Base-by-base conservation (phyloP, 1,140 invertebrate species). In the Cydia fagiglandana region DNA sequence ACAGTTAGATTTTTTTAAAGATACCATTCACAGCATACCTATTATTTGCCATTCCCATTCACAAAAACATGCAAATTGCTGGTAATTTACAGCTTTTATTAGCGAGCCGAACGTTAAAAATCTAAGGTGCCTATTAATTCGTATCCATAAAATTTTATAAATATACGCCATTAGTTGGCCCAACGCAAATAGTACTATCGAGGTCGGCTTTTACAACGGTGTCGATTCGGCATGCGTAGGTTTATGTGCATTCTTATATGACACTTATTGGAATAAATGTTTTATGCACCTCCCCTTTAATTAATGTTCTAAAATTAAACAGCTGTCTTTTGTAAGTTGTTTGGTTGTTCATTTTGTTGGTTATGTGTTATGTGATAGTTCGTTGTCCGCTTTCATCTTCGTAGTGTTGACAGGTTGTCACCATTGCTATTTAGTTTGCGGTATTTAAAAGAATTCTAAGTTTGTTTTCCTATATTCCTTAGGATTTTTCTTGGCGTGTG, bases 221-320 rank as follows among this genome's bases (percentile, higher is more conserved):
- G 82, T 86, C 77, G 75, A 77, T 86, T 83, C 82, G 78, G 78
- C 80, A 77, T 75, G 83, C 78, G 84, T 86, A 81, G 83, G 84
- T 78, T 75, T 80, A 80, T 75, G 79, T 75, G 78, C 47, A 76
- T 80, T 74, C 77, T 73, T 74, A 53, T 53, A 75, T 76, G 76
- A 76, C 74, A 79, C 77, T 76, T 76, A 70, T 68, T 73, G 56
- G 28, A 66, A 75, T 20, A 75, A 74, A 66, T 73, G 68, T 74
- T 73, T 24, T 45, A 34, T 70, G 34, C 34, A 2, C 66, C 66
- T 15, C 30, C 28, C 34, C 34, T 34, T 41, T 70, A 70, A 70
- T 70, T 70, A 68, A 47, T 47, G 45, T 47, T 47, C 45, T 12
- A 70, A 70, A 70, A 66, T 1, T 4, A 64, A 13, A 38, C 64